Conservation (phyloP, 2,888 invertebrate genomes). For the Sialis fuliginosa region DNA sequence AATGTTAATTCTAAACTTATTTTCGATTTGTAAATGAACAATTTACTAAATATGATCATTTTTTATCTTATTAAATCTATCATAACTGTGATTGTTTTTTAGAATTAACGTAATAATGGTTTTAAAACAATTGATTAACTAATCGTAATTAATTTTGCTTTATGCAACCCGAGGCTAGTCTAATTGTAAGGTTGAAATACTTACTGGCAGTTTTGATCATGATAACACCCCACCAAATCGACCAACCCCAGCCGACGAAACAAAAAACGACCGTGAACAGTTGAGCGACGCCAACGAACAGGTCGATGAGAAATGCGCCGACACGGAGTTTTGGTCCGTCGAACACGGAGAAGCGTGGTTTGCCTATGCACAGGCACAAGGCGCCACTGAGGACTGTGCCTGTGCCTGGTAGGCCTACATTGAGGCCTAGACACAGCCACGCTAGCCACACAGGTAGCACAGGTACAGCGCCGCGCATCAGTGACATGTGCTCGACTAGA, state of each 20-base stretch:
- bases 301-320: constrained; percentile 70
- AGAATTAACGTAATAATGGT: too few species aligned
- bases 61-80: too few species aligned
- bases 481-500: constrained; percentile 64
- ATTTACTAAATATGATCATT: too few species aligned
- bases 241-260: constrained; percentile 96
- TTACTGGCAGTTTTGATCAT: constrained; percentile 80
- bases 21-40: too few species aligned
- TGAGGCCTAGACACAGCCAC: constrained; percentile 72
- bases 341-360: constrained; percentile 68
- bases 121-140: too few species aligned
- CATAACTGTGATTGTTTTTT: too few species aligned
- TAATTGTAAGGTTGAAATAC: constrained; percentile 20
- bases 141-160: too few species aligned
- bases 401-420: constrained; percentile 63
- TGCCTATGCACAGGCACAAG: constrained; percentile 75
- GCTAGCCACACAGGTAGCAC: constrained; percentile 74
- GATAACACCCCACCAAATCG: constrained; percentile 93
- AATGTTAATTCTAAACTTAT: too few species aligned
- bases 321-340: constrained; percentile 60
- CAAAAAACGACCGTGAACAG: constrained; percentile 88
- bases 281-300: constrained; percentile 74
- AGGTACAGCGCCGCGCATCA: constrained; percentile 85
- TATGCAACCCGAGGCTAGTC: too few species aligned
- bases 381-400: constrained; percentile 82